These are phyloP conservation scores for Coronaproctus castanopsis DNA, from an alignment of 2,888 invertebrate genomes.

Conservation along the genomic window DNA sequence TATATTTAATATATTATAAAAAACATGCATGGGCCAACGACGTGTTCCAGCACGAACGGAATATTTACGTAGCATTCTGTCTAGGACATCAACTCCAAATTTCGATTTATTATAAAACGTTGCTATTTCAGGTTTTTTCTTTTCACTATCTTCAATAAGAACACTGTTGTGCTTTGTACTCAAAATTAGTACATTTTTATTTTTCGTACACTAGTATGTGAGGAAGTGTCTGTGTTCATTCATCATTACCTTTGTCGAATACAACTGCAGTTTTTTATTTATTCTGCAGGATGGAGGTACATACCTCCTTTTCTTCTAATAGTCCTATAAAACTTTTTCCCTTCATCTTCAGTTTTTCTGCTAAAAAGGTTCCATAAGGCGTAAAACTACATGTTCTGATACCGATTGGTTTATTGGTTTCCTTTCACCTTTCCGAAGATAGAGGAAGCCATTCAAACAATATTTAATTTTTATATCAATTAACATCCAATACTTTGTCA, in stretches of 20 bases:
- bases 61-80: background rate
- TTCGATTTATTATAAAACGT: background rate
- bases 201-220: background rate
- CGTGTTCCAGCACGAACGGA: background rate
- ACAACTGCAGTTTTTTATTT: background rate
- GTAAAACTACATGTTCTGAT: background rate
- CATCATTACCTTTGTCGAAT: background rate
- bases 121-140: background rate
- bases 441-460: background rate
- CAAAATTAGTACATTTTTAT: background rate
- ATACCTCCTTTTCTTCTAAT: background rate
- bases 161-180: background rate
- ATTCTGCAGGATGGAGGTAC: background rate
- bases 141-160: background rate
- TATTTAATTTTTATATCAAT: background rate
- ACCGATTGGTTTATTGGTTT: background rate
- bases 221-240: background rate
- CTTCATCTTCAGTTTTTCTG: background rate
- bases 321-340: background rate
- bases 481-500: background rate
- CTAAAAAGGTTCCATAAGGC: background rate
- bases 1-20: background rate
- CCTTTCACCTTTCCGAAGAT: background rate
- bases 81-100: background rate
- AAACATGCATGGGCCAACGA: background rate